A percentile compares a stretch with the other conserved stretches of the same genome.
These are phyloP conservation scores for Lithobates sylvaticus DNA, from an alignment of 2,797 vertebrate genomes.

Conservation along the genomic window DNA sequence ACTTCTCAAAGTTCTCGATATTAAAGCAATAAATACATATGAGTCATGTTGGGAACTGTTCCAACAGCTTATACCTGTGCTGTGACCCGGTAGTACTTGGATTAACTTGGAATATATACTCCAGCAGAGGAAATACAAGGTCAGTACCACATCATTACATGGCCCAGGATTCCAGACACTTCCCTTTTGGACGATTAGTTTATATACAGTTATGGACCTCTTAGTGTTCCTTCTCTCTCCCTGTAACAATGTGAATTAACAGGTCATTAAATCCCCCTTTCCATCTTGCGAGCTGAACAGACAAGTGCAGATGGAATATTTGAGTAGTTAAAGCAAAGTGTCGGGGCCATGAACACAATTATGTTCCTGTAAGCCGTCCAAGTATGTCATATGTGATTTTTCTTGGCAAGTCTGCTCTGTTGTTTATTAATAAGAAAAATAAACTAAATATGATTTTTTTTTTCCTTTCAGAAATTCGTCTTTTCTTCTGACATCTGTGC, in stretches of 20 bases:
- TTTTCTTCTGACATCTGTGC: slow-evolving; percentile 15
- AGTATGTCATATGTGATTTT: slow-evolving; percentile 18
- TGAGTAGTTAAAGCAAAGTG: slow-evolving; percentile 48
- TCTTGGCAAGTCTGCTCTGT: slow-evolving; percentile 5
- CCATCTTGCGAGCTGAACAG: slow-evolving; percentile 41
- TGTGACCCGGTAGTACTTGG: slow-evolving; percentile 58
- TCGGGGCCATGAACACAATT: slow-evolving; percentile 53
- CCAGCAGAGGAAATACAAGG: slow-evolving; percentile 41
- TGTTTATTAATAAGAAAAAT: slow-evolving; percentile 36
- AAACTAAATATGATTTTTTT: slow-evolving; percentile 28
- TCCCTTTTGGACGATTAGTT: slow-evolving; percentile 30
- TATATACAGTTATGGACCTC: slow-evolving; percentile 40
- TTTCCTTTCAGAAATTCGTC: neutral
- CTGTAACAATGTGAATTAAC: slow-evolving; percentile 60
- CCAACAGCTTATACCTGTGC: slow-evolving; percentile 23
- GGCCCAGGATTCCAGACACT: slow-evolving; percentile 49
- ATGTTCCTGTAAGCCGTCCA: slow-evolving; percentile 26
- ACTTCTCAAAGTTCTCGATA: slow-evolving; percentile 17
- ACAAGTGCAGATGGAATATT: slow-evolving; percentile 46
- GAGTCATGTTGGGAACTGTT: slow-evolving; percentile 25
- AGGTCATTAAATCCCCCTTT: slow-evolving; percentile 60
- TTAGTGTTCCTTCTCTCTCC: slow-evolving; percentile 27
- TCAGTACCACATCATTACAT: slow-evolving; percentile 43
- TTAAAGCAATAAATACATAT: slow-evolving; percentile 54
- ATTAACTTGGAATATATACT: slow-evolving; percentile 52